Percentiles rank a stretch among this genome's conserved stretches.
phyloP scores from a whole-genome alignment of 2,113 vertebrate species.

The Cyprinodon tularosa region DNA sequence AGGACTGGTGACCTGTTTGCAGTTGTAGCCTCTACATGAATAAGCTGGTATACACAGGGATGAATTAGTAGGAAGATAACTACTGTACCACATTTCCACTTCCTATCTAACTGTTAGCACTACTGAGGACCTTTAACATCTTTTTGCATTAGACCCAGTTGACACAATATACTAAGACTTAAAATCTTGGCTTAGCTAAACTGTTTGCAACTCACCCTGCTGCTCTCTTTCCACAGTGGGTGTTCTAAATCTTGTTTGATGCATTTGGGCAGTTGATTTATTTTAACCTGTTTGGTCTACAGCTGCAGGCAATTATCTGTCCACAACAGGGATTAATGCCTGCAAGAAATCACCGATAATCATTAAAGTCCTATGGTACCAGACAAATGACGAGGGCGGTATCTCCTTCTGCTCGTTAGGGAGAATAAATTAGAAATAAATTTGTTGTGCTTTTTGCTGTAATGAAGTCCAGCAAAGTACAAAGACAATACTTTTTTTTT shows the following conservation, averaged over 20 bases:
- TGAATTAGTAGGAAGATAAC: not conserved
- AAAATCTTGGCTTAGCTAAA: fast-evolving
- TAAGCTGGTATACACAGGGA: not conserved
- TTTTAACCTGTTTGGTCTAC: constrained; percentile 37
- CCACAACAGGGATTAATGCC: constrained; percentile 61
- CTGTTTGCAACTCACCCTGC: not conserved
- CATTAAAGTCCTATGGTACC: constrained; percentile 51
- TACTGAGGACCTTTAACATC: no score
- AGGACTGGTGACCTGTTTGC: not conserved
- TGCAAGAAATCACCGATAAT: constrained; percentile 38
- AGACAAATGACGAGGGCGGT: constrained; percentile 45
- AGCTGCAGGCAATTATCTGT: constrained; percentile 59
- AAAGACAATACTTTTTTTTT: constrained; percentile 25
- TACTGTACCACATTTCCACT: not conserved
- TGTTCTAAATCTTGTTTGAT: constrained; percentile 35
- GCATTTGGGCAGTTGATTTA: constrained; percentile 32
- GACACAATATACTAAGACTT: not conserved
- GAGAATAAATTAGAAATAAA: constrained; percentile 64
- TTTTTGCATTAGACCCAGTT: not conserved
- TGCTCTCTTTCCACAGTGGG: fast-evolving
- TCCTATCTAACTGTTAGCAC: not conserved
- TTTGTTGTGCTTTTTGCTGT: constrained; percentile 42
- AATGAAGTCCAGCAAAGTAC: constrained; percentile 40
- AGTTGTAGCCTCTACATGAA: not conserved
- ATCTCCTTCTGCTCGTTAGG: constrained; percentile 27